Evolutionary conservation across 2,113 vertebrate species (phyloP).

Genomic region (Takifugu bimaculatus): DNA sequence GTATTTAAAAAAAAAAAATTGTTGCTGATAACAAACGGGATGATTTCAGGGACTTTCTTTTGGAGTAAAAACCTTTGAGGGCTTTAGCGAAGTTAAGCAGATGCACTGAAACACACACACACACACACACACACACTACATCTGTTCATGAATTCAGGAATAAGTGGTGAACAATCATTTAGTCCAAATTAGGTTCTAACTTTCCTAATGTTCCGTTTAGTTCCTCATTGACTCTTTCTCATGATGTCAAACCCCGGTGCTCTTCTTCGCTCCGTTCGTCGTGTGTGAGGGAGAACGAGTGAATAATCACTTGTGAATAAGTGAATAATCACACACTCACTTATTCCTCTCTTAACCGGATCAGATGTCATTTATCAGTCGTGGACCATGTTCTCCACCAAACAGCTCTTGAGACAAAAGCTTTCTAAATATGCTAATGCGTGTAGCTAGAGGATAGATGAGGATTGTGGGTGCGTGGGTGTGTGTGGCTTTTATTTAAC

Average conservation of each 20-base stretch:
- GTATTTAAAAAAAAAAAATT: too few relatives aligned
- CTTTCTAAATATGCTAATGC: constrained; percentile 18
- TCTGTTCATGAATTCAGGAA: constrained; percentile 32
- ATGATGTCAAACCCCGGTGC: constrained; percentile 29
- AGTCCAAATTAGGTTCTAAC: constrained; percentile 36
- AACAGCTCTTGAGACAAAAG: constrained; percentile 14
- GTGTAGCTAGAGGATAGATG: constrained; percentile 1
- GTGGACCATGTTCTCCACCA: constrained; percentile 18
- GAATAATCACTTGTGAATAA: constrained; percentile 1
- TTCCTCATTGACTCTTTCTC: constrained; percentile 18
- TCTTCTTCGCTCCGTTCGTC: constrained; percentile 18
- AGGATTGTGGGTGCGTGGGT: constrained; percentile 6
- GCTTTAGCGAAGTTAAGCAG: too few relatives aligned
- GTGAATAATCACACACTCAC: constrained; percentile 16
- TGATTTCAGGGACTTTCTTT: too few relatives aligned
- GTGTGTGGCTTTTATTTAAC: constrained; percentile 9
- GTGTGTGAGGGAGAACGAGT: background rate
- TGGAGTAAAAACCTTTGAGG: too few relatives aligned
- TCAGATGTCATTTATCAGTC: constrained; percentile 16
- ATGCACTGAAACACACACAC: constrained; percentile 13
- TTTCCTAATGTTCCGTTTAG: background rate
- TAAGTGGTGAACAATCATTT: constrained; percentile 51
- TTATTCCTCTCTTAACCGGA: constrained; percentile 24
- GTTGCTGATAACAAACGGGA: too few relatives aligned
- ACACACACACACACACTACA: constrained; percentile 13